Evolutionary conservation across 2,888 invertebrate genomes (phyloP), one percentile per base, ranked within the genome.

Genomic region (Calliscelio sp.): DNA sequence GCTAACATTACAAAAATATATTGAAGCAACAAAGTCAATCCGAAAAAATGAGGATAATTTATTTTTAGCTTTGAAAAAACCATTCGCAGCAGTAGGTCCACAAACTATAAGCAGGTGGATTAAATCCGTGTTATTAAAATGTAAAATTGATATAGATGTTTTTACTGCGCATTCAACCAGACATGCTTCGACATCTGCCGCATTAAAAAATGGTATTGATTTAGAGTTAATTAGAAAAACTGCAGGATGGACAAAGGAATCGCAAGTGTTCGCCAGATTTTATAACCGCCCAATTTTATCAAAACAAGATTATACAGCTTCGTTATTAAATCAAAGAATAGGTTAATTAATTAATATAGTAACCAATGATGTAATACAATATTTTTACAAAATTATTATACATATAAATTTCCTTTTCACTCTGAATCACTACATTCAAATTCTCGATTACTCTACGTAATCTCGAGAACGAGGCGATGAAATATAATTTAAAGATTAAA

Each of bases 71-170:
- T n/a, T 46, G 2, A 71, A 25, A 57, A 70, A 57, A 59, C 71
- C 71, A 2, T 32, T 32, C 25, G 8, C 14, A 3, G 46, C 25
- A 44, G 71, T 57, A 32, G 44, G 44, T 18, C 6, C 57, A 24
- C 71, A 71, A 38, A 71, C 32, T 14, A 57, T 71, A 2, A 71
- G 71, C 16, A 18, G 71, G 11, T 71, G 71, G 71, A 57, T 71
- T 20, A 71, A 59, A 22, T 44, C 44, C 2, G 44, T 55, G 14
- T 44, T 70, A 70, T 24, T 4, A 44, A 24, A 70, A 70, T 51
- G 38, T 53, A 38, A 38, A 4, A 55, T 70, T 28, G 32, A 53
- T 41, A 16, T 38, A 38, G 5, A 16, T 10, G 6, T 53, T 10
- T 68, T 53, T 18, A 51, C 51, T 16, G 53, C 68, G 11, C 68